phyloP scores from a whole-genome alignment of 2,113 vertebrate species.

The Charadrius vociferus region DNA sequence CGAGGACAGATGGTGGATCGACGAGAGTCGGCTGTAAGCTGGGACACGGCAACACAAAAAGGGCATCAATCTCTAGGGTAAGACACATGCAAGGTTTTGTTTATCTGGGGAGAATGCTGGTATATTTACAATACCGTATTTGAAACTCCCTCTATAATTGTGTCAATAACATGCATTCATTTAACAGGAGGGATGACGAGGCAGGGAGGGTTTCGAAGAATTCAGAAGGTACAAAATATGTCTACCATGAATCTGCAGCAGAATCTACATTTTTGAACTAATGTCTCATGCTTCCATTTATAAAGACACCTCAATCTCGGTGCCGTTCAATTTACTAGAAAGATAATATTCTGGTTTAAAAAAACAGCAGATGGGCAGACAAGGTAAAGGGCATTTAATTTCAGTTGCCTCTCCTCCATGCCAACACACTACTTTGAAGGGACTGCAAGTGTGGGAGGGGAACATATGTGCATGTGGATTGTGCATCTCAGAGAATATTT shows the following conservation, averaged over 20 bases:
- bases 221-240: neutral
- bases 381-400: slow-evolving; percentile 56
- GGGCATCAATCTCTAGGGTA: neutral
- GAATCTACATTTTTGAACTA: neutral
- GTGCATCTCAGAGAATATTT: slow-evolving; percentile 29
- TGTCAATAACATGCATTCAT: neutral
- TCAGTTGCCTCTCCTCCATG: slow-evolving; percentile 21
- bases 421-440: slow-evolving; percentile 24
- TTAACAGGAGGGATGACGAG: neutral
- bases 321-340: neutral
- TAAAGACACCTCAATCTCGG: neutral
- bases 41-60: neutral
- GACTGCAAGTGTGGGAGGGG: slow-evolving; percentile 43
- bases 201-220: neutral
- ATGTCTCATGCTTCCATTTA: neutral
- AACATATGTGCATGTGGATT: slow-evolving; percentile 61
- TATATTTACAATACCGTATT: neutral
- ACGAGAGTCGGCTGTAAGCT: neutral
- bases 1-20: neutral
- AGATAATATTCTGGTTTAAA: neutral
- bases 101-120: neutral
- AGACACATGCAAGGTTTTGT: neutral
- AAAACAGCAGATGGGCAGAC: slow-evolving; percentile 53
- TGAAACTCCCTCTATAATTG: neutral
- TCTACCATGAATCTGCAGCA: neutral